Conservation (phyloP, 2,113 vertebrate genomes). For the Planiliza haematocheilus region DNA sequence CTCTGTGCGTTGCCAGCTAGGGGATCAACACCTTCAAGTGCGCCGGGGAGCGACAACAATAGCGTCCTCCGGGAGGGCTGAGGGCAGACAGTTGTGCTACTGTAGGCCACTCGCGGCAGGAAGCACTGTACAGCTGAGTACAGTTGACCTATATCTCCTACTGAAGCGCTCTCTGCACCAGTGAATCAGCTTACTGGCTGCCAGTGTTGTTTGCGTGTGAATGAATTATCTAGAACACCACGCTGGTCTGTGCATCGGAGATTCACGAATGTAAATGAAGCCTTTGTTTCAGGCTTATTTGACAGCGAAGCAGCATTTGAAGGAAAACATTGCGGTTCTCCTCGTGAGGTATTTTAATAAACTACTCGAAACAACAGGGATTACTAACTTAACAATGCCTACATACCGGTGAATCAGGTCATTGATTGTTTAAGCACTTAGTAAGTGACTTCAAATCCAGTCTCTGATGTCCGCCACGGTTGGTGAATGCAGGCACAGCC, state of each 20-base stretch:
- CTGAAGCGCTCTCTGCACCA: slow-evolving; percentile 39
- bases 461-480: neutral
- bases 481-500: neutral
- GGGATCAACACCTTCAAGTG: slow-evolving; percentile 64
- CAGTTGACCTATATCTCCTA: slow-evolving; percentile 71
- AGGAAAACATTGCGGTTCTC: neutral
- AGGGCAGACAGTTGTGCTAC: slow-evolving; percentile 37
- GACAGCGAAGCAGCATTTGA: too few relatives aligned
- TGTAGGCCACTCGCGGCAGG: slow-evolving; percentile 44
- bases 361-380: neutral
- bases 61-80: slow-evolving; percentile 2
- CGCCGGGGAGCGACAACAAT: slow-evolving; percentile 54
- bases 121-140: slow-evolving; percentile 59
- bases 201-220: slow-evolving; percentile 22
- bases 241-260: neutral
- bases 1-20: slow-evolving; percentile 29
- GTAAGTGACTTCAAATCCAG: slow-evolving; percentile 12
- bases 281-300: neutral
- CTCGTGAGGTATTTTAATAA: neutral
- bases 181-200: slow-evolving; percentile 45
- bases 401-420: slow-evolving; percentile 13
- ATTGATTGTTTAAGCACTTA: neutral
- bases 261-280: neutral
- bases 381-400: neutral
- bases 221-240: slow-evolving; percentile 35